These are phyloP conservation scores for Hypselothyrea guttata DNA, from an alignment of 2,888 invertebrate genomes.

Conservation along the genomic window DNA sequence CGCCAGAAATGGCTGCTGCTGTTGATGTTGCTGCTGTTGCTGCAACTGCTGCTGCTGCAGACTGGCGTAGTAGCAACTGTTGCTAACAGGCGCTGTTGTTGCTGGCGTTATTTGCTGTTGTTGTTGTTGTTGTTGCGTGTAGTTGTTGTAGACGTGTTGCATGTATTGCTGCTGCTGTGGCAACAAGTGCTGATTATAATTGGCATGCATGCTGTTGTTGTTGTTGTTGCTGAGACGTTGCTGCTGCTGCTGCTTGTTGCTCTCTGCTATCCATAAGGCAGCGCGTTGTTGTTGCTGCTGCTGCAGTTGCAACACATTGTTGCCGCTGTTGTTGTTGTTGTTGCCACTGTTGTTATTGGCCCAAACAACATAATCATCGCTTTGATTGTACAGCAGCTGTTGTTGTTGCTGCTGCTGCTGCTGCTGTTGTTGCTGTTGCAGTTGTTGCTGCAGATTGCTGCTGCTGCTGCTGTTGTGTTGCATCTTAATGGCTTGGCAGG, in stretches of 20 bases:
- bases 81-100: conserved; percentile 41
- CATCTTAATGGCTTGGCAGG: conserved; percentile 63
- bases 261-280: conserved; percentile 57
- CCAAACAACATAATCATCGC: conserved; percentile 52
- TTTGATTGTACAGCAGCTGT: conserved; percentile 36
- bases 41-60: conserved; percentile 38
- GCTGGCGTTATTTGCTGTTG: conserved; percentile 47
- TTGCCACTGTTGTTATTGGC: too few relatives aligned
- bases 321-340: conserved; percentile 43
- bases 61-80: conserved; percentile 38
- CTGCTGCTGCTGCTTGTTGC: conserved; percentile 49
- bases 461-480: conserved; percentile 54
- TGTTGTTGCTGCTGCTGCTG: conserved; percentile 41
- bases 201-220: conserved; percentile 58
- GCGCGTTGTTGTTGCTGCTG: conserved; percentile 36
- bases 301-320: conserved; percentile 19
- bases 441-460: too few relatives aligned
- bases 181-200: conserved; percentile 68
- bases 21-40: conserved; percentile 33
- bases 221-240: conserved; percentile 47
- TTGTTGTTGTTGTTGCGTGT: conserved; percentile 43
- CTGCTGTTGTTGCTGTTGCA: conserved; percentile 41
- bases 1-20: conserved; percentile 41
- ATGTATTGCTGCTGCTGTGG: conserved; percentile 44
- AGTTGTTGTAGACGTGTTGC: conserved; percentile 42